Percentiles rank a stretch among this genome's conserved stretches.
Evolutionary conservation across 2,113 vertebrate species (phyloP).

Genomic region (Aythya baeri): DNA sequence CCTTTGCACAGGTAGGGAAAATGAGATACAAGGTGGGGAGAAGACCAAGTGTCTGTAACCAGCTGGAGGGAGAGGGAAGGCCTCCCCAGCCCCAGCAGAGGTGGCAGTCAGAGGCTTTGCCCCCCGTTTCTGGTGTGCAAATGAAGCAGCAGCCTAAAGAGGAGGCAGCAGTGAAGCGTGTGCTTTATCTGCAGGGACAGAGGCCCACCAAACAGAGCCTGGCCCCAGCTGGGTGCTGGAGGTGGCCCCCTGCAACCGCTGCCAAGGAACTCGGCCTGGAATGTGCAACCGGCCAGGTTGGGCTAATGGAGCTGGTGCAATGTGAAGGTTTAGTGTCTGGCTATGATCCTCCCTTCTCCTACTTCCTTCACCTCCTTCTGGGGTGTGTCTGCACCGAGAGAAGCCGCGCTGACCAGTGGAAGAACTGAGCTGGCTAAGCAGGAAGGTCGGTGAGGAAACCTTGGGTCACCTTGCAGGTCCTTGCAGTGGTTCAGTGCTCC

Average conservation of each 20-base stretch:
- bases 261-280: not conserved
- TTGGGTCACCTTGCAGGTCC: not conserved
- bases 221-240: not conserved
- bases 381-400: not conserved
- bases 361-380: constrained; percentile 1
- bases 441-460: not conserved
- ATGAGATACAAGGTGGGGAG: not conserved
- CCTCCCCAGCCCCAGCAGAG: not conserved
- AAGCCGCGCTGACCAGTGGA: not conserved
- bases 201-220: not conserved
- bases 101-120: not conserved
- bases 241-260: not conserved
- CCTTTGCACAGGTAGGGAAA: not conserved
- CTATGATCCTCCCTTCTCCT: not conserved
- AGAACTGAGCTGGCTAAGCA: not conserved
- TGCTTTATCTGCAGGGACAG: not conserved
- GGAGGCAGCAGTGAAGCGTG: not conserved
- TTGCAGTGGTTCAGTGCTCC: not conserved
- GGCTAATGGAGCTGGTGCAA: not conserved
- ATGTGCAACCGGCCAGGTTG: not conserved
- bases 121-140: not conserved
- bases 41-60: not conserved
- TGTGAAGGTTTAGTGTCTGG: not conserved
- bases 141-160: not conserved
- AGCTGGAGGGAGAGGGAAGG: not conserved